Conservation (phyloP, 2,888 invertebrate genomes). For the Gandaritis pyraliata region DNA sequence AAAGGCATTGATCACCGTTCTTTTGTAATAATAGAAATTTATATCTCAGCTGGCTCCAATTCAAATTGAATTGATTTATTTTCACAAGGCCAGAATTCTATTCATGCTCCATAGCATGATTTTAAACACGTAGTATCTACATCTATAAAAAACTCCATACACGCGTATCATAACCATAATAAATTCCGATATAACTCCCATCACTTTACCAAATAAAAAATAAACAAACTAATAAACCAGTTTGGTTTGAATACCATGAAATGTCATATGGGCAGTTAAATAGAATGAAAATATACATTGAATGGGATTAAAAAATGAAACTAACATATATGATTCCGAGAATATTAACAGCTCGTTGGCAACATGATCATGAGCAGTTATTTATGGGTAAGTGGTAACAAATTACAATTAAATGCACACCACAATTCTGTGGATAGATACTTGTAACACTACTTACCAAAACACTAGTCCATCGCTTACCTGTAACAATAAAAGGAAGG, state of each 20-base stretch:
- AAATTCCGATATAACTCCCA: slow-evolving; percentile 34
- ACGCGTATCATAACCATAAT: slow-evolving; percentile 21
- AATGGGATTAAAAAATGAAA: slow-evolving; percentile 35
- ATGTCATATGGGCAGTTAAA: slow-evolving; percentile 41
- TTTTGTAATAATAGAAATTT: not conserved
- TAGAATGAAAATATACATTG: slow-evolving; percentile 46
- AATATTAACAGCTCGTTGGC: slow-evolving; percentile 41
- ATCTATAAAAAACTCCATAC: slow-evolving; percentile 15
- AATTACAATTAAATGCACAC: not conserved
- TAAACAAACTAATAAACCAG: slow-evolving; percentile 41
- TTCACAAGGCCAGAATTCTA: not conserved
- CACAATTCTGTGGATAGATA: slow-evolving; percentile 39
- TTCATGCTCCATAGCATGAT: slow-evolving; percentile 25
- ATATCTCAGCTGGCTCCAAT: not conserved
- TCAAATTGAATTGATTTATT: slow-evolving; percentile 11
- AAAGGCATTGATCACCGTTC: not conserved
- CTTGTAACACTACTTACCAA: slow-evolving; percentile 41
- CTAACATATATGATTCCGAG: slow-evolving; percentile 45
- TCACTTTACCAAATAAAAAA: slow-evolving; percentile 33
- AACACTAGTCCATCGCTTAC: slow-evolving; percentile 46
- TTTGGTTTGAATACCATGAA: slow-evolving; percentile 43
- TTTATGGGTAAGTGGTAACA: slow-evolving; percentile 28
- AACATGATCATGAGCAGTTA: slow-evolving; percentile 31
- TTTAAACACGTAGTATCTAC: slow-evolving; percentile 18
- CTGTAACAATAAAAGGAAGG: slow-evolving; percentile 47